Conservation (phyloP, 2,888 invertebrate species). For the Lithophane socia region DNA sequence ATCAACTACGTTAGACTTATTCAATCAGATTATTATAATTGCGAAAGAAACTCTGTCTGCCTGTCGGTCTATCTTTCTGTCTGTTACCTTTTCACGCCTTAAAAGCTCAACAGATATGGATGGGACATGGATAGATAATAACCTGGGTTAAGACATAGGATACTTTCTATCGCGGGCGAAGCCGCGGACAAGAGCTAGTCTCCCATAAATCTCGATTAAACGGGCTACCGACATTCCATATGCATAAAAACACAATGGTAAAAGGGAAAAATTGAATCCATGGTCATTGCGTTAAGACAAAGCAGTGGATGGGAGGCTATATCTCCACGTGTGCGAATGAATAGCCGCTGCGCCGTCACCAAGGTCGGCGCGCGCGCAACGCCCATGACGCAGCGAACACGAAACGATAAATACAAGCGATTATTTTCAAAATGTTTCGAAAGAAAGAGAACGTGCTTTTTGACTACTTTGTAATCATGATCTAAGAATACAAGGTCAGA, state of each 20-base stretch:
- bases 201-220: too few species aligned
- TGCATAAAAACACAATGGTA: conserved; percentile 3
- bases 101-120: not conserved
- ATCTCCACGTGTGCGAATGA: conserved; percentile 66
- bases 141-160: not conserved
- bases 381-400: not conserved
- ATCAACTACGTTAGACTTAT: not conserved
- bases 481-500: conserved; percentile 20
- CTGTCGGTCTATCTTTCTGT: not conserved
- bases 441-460: conserved; percentile 39
- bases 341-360: conserved; percentile 54
- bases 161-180: not conserved
- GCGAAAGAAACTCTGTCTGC: not conserved
- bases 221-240: not conserved
- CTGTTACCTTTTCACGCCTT: not conserved
- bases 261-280: conserved; percentile 6
- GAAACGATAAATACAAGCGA: conserved; percentile 42
- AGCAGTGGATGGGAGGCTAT: conserved; percentile 50
- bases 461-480: conserved; percentile 11
- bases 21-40: not conserved
- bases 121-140: not conserved
- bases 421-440: conserved; percentile 47
- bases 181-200: not conserved
- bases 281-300: conserved; percentile 20
- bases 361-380: conserved; percentile 64